Conservation (phyloP, 2,113 vertebrate species). For the Stigmatopora argus region DNA sequence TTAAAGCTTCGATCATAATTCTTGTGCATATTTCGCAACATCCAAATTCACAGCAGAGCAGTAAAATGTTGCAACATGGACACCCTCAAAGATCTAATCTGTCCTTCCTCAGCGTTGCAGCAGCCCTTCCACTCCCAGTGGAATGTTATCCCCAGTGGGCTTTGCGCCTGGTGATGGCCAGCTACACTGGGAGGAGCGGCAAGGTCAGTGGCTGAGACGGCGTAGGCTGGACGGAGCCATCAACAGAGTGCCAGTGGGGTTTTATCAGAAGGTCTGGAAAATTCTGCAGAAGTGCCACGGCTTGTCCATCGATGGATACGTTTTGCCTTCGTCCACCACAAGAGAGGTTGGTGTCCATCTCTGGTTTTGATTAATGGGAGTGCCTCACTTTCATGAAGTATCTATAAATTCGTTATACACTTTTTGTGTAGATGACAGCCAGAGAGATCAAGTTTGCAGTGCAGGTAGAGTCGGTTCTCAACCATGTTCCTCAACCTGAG, state of each 20-base stretch:
- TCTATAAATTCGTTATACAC: not conserved
- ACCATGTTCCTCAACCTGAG: constrained; percentile 92
- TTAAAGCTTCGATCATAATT: not conserved
- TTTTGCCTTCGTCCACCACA: constrained; percentile 93
- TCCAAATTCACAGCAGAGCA: not conserved
- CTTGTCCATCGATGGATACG: constrained; percentile 92
- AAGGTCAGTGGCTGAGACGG: constrained; percentile 95
- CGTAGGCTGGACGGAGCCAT: constrained; percentile 93
- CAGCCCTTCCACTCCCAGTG: constrained; percentile 88
- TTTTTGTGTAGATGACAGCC: constrained; percentile 81
- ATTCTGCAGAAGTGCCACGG: constrained; percentile 98
- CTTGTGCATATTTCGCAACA: not conserved
- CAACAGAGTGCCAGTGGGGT: constrained; percentile 93
- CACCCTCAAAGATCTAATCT: not conserved
- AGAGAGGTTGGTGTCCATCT: constrained; percentile 74
- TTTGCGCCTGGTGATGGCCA: constrained; percentile 55
- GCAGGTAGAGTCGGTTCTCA: constrained; percentile 93
- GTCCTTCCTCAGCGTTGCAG: constrained; percentile 78
- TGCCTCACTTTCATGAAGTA: too few relatives aligned
- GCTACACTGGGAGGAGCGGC: constrained; percentile 82
- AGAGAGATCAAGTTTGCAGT: constrained; percentile 97
- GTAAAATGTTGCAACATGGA: not conserved
- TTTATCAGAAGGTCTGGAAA: constrained; percentile 97
- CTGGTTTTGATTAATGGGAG: not conserved
- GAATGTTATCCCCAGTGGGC: constrained; percentile 76